Conservation (phyloP, 2,888 invertebrate genomes). For the Tetheella fluctuosa region DNA sequence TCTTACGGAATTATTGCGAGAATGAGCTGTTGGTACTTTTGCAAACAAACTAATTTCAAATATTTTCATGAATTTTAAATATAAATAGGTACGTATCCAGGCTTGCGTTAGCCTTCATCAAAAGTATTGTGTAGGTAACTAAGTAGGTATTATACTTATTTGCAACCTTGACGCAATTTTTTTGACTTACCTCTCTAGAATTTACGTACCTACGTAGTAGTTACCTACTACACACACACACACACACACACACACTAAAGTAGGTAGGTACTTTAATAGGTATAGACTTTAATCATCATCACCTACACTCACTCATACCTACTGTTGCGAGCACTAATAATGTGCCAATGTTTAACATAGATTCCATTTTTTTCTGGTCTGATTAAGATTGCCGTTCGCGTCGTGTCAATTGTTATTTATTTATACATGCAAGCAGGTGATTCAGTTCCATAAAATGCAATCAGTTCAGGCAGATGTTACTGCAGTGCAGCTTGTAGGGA, state of each 20-base stretch:
- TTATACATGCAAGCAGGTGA: slow-evolving; percentile 19
- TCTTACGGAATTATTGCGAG: slow-evolving; percentile 13
- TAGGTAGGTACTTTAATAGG: slow-evolving; percentile 1
- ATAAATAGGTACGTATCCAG: background rate
- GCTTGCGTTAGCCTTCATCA: background rate
- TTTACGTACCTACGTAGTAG: slow-evolving; percentile 3
- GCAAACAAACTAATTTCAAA: slow-evolving; percentile 5
- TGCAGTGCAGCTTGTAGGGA: slow-evolving; percentile 7
- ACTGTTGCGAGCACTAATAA: slow-evolving; percentile 8
- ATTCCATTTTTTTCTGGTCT: slow-evolving; percentile 7
- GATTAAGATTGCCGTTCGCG: slow-evolving; percentile 11
- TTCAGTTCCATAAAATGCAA: slow-evolving; percentile 1
- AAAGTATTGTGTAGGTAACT: background rate
- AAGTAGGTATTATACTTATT: background rate
- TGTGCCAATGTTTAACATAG: slow-evolving; percentile 1
- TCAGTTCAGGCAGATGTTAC: slow-evolving; percentile 9
- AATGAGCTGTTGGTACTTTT: slow-evolving; percentile 8
- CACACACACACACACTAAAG: slow-evolving; percentile 1
- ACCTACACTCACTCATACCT: slow-evolving; percentile 4
- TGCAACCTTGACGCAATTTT: background rate
- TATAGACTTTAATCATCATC: background rate
- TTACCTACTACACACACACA: slow-evolving; percentile 1
- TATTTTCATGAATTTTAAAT: background rate
- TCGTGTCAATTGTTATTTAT: slow-evolving; percentile 7
- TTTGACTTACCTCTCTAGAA: slow-evolving; percentile 2